Base-by-base conservation (phyloP, 2,113 vertebrate genomes). In the Protomyctophum bolini region DNA sequence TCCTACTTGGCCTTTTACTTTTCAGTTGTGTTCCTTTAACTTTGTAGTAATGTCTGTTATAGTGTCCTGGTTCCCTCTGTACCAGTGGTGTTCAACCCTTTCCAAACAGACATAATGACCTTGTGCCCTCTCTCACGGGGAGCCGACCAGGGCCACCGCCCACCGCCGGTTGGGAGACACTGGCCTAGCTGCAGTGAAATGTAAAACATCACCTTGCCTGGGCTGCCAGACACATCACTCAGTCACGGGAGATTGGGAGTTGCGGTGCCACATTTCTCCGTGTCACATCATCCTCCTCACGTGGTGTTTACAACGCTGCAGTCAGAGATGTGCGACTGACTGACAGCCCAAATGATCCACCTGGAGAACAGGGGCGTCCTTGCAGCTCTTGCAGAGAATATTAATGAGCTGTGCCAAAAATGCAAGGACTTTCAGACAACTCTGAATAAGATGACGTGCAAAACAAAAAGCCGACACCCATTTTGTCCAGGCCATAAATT, bases 361-460 rank as follows among this genome's bases (percentile, higher is more conserved):
- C 72, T 68, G 64, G 51, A 76, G 73, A 72, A 68, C 48, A 50
- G 51, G 45, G 58, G 45, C 45, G 59, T 76, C 73, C 80, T 87
- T 87, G 76, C 50, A 80, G 21, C 21, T 84, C 58, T 72, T 75
- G 77, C 69, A n/a, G 83, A 77, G 80, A 86, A 87, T 86, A 79
- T n/a, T 76, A 86, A 88, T 87, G 45, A 72, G 73, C 2, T 72
- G 21, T 76, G 72, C 47, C 62, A 76, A 77, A 82, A 80, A 58
- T 68, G 58, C 76, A 69, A 66, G 56, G 68, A 63, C 66, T 76
- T 84, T 61, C 29, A 65, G 63, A 75, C 68, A 68, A 68, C 28
- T 62, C 12, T 29, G 70, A 10, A 14, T 21, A 50, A 61, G 15
- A 51, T 65, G 72, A 78, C 14, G 46, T n/a, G 33, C 11, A 52